These are phyloP conservation scores for Lateolabrax maculatus DNA, from an alignment of 2,797 vertebrate species.

Conservation along the genomic window DNA sequence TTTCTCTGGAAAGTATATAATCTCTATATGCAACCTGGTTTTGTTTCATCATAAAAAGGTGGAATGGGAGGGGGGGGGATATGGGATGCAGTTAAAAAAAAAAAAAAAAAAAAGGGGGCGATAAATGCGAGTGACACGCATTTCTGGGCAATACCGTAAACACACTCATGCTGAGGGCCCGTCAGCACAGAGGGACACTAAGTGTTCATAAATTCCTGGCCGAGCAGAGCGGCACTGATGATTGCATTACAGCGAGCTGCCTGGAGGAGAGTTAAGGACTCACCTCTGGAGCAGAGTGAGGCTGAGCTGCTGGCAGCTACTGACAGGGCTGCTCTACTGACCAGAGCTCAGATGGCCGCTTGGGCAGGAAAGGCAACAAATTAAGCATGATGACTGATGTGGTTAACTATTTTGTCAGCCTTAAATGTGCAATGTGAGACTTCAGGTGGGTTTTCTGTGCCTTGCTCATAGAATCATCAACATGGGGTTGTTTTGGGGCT, in stretches of 20 bases:
- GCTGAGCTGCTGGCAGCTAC: conserved; percentile 48
- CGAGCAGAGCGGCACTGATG: conserved; percentile 60
- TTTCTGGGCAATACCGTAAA: conserved; percentile 69
- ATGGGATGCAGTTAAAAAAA: conserved; percentile 48
- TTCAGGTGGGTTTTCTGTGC: not conserved
- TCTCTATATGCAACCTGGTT: conserved; percentile 54
- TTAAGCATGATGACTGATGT: not conserved
- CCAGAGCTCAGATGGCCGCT: conserved; percentile 6
- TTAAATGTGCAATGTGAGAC: not conserved
- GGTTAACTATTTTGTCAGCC: not conserved
- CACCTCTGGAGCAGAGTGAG: conserved; percentile 56
- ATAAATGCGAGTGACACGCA: conserved; percentile 67
- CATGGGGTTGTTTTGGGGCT: too few species aligned
- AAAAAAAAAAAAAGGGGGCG: conserved; percentile 12
- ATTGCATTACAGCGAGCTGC: conserved; percentile 69
- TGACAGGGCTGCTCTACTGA: conserved; percentile 41
- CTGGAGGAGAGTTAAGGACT: conserved; percentile 63
- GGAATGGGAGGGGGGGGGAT: conserved; percentile 28
- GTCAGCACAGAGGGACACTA: conserved; percentile 73
- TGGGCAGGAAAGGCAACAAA: not conserved
- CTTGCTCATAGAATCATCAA: not conserved
- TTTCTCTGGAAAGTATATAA: conserved; percentile 56
- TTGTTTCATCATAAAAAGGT: conserved; percentile 70
- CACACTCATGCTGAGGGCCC: conserved; percentile 46
- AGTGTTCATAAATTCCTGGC: conserved; percentile 79